Conservation (phyloP, 2,888 invertebrate genomes). For the Ommatoiulus sabulosus region DNA sequence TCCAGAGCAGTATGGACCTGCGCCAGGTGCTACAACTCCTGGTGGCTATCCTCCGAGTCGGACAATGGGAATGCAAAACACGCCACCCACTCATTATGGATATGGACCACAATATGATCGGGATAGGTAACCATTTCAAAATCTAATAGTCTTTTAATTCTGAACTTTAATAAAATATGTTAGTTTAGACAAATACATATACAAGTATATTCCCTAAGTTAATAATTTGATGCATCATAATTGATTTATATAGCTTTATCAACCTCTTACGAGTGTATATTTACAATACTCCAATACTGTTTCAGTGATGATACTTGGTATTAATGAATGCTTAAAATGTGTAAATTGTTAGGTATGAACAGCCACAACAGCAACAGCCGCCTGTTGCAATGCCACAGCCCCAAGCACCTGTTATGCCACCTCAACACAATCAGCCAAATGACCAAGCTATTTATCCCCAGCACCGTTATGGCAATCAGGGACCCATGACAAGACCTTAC, state of each 20-base stretch:
- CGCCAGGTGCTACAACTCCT: slow-evolving; percentile 29
- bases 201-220: too few species aligned
- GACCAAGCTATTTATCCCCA: slow-evolving; percentile 68
- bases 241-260: too few species aligned
- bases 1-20: slow-evolving; percentile 57
- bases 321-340: background rate
- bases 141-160: too few species aligned
- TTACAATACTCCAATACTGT: too few species aligned
- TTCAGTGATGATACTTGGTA: too few species aligned
- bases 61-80: slow-evolving; percentile 54
- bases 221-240: too few species aligned
- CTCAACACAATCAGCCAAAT: slow-evolving; percentile 35
- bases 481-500: slow-evolving; percentile 51
- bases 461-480: slow-evolving; percentile 63
- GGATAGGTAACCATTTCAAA: slow-evolving; percentile 56
- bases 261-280: background rate
- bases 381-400: slow-evolving; percentile 55
- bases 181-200: too few species aligned
- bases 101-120: slow-evolving; percentile 59
- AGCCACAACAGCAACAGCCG: slow-evolving; percentile 52
- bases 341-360: slow-evolving; percentile 58
- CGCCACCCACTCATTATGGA: slow-evolving; percentile 57
- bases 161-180: too few species aligned
- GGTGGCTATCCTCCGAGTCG: slow-evolving; percentile 53
- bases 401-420: slow-evolving; percentile 41